These are phyloP conservation scores for Amblyjoppa fuscipennis DNA, from an alignment of 2,888 invertebrate genomes.

Conservation along the genomic window DNA sequence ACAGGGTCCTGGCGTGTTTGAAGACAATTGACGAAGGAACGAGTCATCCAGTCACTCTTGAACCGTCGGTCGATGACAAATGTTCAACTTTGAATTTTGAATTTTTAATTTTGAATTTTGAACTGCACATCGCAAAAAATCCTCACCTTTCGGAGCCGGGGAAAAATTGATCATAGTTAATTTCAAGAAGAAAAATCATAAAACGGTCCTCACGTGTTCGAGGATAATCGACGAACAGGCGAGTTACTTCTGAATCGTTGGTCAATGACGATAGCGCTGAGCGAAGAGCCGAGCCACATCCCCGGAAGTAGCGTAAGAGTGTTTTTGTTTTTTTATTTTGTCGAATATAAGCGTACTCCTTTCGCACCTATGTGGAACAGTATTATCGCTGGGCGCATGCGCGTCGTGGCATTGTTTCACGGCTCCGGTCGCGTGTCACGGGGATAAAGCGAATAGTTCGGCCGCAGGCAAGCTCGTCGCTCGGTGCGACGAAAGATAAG, in stretches of 20 bases:
- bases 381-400: slow-evolving; percentile 8
- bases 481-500: slow-evolving; percentile 59
- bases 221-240: background rate
- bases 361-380: background rate
- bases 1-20: background rate
- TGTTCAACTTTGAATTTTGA: no score
- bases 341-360: background rate
- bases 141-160: no score
- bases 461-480: slow-evolving; percentile 30
- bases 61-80: background rate
- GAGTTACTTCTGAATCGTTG: background rate
- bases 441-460: slow-evolving; percentile 38
- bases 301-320: slow-evolving; percentile 3
- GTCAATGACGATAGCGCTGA: background rate
- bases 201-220: background rate
- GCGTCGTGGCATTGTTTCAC: slow-evolving; percentile 34
- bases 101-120: no score
- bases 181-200: background rate
- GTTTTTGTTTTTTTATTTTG: background rate
- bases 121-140: no score
- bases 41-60: background rate
- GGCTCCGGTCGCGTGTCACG: slow-evolving; percentile 65
- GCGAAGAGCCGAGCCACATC: background rate
- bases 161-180: background rate
- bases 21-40: background rate